A percentile compares a stretch with the other conserved stretches of the same genome.
Conservation (phyloP, 1,140 invertebrate species). For the Ectropis grisescens region DNA sequence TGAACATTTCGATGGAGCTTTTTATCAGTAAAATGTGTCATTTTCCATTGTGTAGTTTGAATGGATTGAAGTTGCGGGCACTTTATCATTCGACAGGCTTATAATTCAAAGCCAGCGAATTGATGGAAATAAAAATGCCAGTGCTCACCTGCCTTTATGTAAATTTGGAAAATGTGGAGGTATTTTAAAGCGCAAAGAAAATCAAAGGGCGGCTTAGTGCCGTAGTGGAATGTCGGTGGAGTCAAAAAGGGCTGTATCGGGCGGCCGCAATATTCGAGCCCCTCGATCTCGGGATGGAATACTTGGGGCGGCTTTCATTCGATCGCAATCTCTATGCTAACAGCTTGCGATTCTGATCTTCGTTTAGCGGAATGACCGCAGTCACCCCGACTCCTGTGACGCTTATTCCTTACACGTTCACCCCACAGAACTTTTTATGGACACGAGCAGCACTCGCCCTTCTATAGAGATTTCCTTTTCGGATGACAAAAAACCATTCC, state of each 20-base stretch:
- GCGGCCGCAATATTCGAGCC: slow-evolving; percentile 50
- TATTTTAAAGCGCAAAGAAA: slow-evolving; percentile 25
- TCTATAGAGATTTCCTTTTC: slow-evolving; percentile 37
- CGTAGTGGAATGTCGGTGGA: slow-evolving; percentile 44
- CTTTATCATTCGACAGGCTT: slow-evolving; percentile 5
- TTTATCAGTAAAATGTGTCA: slow-evolving; percentile 21
- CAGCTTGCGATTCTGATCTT: slow-evolving; percentile 69
- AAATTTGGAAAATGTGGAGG: neutral
- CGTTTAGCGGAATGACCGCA: slow-evolving; percentile 69
- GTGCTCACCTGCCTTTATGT: neutral
- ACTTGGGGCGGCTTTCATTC: slow-evolving; percentile 60
- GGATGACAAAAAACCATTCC: slow-evolving; percentile 31
- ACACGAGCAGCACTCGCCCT: slow-evolving; percentile 38
- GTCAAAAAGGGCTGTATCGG: slow-evolving; percentile 50
- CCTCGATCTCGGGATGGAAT: slow-evolving; percentile 61
- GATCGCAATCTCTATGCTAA: slow-evolving; percentile 70
- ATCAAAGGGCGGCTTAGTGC: slow-evolving; percentile 36
- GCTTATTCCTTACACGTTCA: slow-evolving; percentile 66
- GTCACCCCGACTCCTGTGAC: slow-evolving; percentile 53
- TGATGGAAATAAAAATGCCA: no score
- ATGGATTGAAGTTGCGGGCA: slow-evolving; percentile 14
- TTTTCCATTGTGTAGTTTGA: slow-evolving; percentile 11
- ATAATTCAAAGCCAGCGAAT: no score
- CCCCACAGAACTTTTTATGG: slow-evolving; percentile 61
- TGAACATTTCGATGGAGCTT: slow-evolving; percentile 30